phyloP scores from a whole-genome alignment of 2,113 vertebrate genomes.

The Chitala chitala region DNA sequence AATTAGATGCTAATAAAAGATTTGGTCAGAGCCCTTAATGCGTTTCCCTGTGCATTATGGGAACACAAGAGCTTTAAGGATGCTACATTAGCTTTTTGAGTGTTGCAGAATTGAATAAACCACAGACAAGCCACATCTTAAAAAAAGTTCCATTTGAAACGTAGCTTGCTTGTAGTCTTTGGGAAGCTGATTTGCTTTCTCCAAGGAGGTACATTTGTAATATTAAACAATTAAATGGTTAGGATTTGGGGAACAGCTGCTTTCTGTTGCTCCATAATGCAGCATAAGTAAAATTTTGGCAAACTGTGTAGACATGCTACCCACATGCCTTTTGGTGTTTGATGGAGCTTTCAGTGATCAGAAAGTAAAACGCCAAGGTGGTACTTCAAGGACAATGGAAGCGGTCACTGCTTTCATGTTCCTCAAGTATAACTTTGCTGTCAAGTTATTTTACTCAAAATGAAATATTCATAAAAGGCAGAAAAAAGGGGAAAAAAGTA shows the following conservation, averaged over 20 bases:
- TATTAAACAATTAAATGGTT: background rate
- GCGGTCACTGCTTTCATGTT: too few species aligned
- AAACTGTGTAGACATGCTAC: too few species aligned
- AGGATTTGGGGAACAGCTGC: background rate
- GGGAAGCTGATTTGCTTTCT: constrained; percentile 4
- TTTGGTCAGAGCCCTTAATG: constrained; percentile 45
- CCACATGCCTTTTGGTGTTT: too few species aligned
- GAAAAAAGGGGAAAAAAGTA: background rate
- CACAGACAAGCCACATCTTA: background rate
- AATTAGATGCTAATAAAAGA: constrained; percentile 53
- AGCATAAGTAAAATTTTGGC: too few species aligned
- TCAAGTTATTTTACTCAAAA: background rate
- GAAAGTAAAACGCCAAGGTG: too few species aligned
- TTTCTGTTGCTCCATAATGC: background rate
- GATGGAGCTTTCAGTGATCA: too few species aligned
- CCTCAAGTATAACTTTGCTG: background rate
- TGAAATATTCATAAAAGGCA: background rate
- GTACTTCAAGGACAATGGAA: background rate
- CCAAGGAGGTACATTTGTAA: background rate
- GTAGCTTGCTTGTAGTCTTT: background rate
- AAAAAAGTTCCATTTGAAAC: too few species aligned
- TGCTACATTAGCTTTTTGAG: constrained; percentile 17
- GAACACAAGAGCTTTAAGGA: constrained; percentile 31
- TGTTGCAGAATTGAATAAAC: constrained; percentile 8
- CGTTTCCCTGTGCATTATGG: constrained; percentile 44